Evolutionary conservation across 30 jellyfish, hydroid and myxozoan genomes (phyloP), one percentile per base, ranked within the genome.

Genomic region (Aurelia aurita complex sp. Pacific): DNA sequence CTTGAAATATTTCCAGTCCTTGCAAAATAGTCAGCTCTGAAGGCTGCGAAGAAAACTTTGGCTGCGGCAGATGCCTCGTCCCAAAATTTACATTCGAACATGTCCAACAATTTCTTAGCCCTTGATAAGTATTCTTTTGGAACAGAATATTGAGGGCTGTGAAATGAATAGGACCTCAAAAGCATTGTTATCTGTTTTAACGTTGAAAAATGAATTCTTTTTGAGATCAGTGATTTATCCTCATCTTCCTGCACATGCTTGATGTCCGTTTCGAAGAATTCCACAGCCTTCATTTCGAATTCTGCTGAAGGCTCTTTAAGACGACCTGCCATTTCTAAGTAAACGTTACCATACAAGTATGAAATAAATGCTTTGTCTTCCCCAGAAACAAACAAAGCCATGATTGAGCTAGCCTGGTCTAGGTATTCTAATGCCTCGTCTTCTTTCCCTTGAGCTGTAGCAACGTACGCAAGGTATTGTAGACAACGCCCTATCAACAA

Each of bases 301-400:
- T 61, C 70, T 11, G 33, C 70, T 1, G 70, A 61, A 17, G 70
- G 70, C 36, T n/a, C 13, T 23, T 61, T 13, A 10, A 61, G 36
- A 17, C 36, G 36, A 23, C 70, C 70, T 11, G 70, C 70, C 70
- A 17, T 11, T 61, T 61, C 70, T 10, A 61, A 17, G 35, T 61
- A 61, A 61, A 61, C 70, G 3, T 61, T 61, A 1, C 70, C 70
- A 23, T 61, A 61, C 32, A 61, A 10, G 11, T 61, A 61, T 3
- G 70, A 61, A 17, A 61, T 61, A 6, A 61, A 61, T 61, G 70
- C 70, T 23, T 61, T 61, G 70, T 61, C 70, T 61, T 61, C 70
- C 2, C 70, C 70, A 61, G 70, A 61, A 17, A 61, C 70, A 12
- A 61, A 61, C 70, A 61, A 23, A 17, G 70, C 70, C 70, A 61